Evolutionary conservation across 1,140 invertebrate species (phyloP), one percentile per base, ranked within the genome.

Genomic region (Papilio polyxenes): DNA sequence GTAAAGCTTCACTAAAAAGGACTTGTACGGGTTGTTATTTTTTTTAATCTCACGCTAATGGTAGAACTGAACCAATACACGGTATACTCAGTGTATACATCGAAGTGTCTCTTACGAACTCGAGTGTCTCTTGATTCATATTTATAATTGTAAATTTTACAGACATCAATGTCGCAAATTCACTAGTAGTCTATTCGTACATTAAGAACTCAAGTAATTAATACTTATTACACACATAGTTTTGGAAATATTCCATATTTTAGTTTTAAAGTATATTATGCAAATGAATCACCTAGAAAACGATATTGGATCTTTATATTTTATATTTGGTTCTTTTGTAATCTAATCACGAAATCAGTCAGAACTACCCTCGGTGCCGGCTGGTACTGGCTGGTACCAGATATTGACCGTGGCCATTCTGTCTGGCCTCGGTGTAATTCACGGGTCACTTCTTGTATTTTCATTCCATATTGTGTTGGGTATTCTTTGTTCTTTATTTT

Each of bases 261-360:
- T 59, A 9, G n/a, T n/a, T 7, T 59, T 59, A 2, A 59, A 8
- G 2, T 59, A 59, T 59, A 59, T n/a, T 8, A 75, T 44, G 74
- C 40, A 31, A 51, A 53, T 56, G 20, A 77, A 49, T 77, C 75
- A 77, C 48, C 75, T 23, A 15, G 20, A 13, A 51, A 48, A 20
- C 49, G 15, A 77, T 77, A 81, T 72, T 81, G 48, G n/a, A 72
- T 17, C 5, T 77, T 79, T 81, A 77, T 85, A 86, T 76, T 83
- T 85, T 44, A 83, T 86, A 84, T 85, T 87, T 82, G 23, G 82
- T 85, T 88, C 85, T 89, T 88, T 87, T 40, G 65, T 72, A 86
- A 87, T 89, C 86, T 86, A 84, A 89, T 89, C 88, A 87, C 84
- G 86, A 81, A 86, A 89, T 87, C 87, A 85, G 82, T 82, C 80